Base-by-base conservation (phyloP, 2,888 invertebrate species). In the Catocala nupta region DNA sequence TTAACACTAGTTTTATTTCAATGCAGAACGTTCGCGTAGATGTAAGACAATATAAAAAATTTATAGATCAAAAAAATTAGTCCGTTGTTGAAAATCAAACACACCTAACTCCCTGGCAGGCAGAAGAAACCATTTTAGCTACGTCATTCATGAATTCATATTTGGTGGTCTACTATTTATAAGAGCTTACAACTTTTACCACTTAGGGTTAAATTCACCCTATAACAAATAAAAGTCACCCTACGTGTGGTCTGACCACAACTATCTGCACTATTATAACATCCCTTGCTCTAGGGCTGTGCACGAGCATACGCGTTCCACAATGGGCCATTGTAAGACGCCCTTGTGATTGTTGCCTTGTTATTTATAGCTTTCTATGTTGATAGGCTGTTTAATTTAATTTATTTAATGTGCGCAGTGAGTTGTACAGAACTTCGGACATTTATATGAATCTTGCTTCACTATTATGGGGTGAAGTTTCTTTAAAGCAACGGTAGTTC, bases 171-270 rank as follows among this genome's bases (percentile, higher is more conserved):
- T 10, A 42, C 6, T 5, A 13, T 16, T 16, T 11, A 42, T 49
- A 56, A 50, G 13, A 33, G 7, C 13, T 50, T 13, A 1, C 6
- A 47, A 57, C 44, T 57, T 62, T 62, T 53, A 44, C 57, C 48
- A 44, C 55, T 57, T 57, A 59, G 73, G 58, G 62, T 55, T 39
- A 11, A 52, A 16, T 16, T 65, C 53, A 61, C 74, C 74, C 77
- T 47, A 59, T 48, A 52, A 60, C 8, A 13, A 49, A 51, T 47
- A 42, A 58, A 61, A 44, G 43, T 33, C 36, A 60, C 73, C 67
- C 80, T 77, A 84, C 75, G 79, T 70, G 77, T 73, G 77, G 79
- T 67, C 73, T 67, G 63, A 77, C 79, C 77, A 58, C 79, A 71
- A 78, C 65, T 67, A 68, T 64, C 55, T 67, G 52, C 53, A 59